Conservation (phyloP, 2,888 invertebrate species). For the Hemithea aestivaria region DNA sequence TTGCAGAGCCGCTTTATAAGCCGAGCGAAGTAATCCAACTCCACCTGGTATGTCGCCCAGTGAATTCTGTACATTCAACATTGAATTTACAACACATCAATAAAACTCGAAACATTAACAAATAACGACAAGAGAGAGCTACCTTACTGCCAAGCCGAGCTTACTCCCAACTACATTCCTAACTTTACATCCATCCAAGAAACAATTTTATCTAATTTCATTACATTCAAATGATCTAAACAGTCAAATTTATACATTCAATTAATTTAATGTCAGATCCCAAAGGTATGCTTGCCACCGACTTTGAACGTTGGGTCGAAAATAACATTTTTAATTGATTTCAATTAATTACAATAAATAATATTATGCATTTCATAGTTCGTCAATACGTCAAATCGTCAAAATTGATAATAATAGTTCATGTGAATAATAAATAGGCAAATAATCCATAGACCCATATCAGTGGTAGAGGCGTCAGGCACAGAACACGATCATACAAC, state of each 20-base stretch:
- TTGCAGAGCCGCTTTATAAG: too few species aligned
- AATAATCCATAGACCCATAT: slow-evolving; percentile 1
- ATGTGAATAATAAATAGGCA: too few species aligned
- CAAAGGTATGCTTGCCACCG: slow-evolving; percentile 27
- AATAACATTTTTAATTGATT: slow-evolving; percentile 9
- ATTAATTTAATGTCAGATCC: slow-evolving; percentile 44
- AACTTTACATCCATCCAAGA: slow-evolving; percentile 56
- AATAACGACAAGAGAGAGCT: slow-evolving; percentile 48
- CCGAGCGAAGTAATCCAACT: too few species aligned
- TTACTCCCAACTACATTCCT: slow-evolving; percentile 47
- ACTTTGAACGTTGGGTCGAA: slow-evolving; percentile 24
- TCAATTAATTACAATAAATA: slow-evolving; percentile 3
- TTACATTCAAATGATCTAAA: not conserved
- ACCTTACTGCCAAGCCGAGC: slow-evolving; percentile 53
- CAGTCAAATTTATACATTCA: slow-evolving; percentile 28
- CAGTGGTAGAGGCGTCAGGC: slow-evolving; percentile 15
- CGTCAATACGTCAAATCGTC: too few species aligned
- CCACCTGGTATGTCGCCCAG: too few species aligned
- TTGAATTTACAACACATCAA: slow-evolving; percentile 62
- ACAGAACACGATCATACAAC: slow-evolving; percentile 32
- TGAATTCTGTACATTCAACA: slow-evolving; percentile 42
- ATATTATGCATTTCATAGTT: too few species aligned
- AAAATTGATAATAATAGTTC: not conserved
- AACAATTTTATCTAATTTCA: slow-evolving; percentile 41
- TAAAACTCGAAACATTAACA: slow-evolving; percentile 59